Evolutionary conservation across 2,888 invertebrate genomes (phyloP), one percentile per base, ranked within the genome.

Genomic region (Bursaphelenchus okinawaensis): DNA sequence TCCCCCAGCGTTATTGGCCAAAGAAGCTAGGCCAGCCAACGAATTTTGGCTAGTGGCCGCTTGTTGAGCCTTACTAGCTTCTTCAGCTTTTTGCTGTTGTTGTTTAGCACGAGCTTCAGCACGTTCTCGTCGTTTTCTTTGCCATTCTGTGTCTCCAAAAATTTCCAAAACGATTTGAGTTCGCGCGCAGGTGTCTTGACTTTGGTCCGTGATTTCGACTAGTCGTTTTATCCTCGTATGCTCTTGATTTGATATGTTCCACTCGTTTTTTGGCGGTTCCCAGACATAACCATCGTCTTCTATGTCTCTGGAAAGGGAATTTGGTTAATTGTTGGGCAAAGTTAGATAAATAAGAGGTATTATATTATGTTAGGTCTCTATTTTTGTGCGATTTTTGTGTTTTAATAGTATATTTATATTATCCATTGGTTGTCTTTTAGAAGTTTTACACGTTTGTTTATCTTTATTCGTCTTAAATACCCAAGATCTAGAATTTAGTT

Each of bases 41-140:
- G 29, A 24, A 4, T 57, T 24, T 23, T 59, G 50, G 51, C 52
- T 59, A 1, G 60, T 51, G 3, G 60, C 20, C 20, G 50, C 50
- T 19, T 56, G 57, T 29, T 59, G 20, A 8, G 29, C 19, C 51
- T 12, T 40, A 19, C 52, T 29, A 2, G 52, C 19, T 19, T 54
- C 54, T 54, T 26, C 40, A 50, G 22, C 29, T 59, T 27, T 31
- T 59, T 59, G 29, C 12, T 26, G 12, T 59, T 23, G 22, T 59
- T 51, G 20, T 22, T 27, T 16, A 40, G 51, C 22, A 59, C 60
- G 52, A 2, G 60, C 28, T 4, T 22, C 24, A 61, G 51, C 52
- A 40, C 52, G 60, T 27, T 19, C 51, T 20, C 19, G 12, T 16
- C 40, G 31, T 19, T 50, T 31, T 20, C 16, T 52, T 12, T 19